Evolutionary conservation across 2,888 invertebrate genomes (phyloP).

Genomic region (Ophion slaviceki): DNA sequence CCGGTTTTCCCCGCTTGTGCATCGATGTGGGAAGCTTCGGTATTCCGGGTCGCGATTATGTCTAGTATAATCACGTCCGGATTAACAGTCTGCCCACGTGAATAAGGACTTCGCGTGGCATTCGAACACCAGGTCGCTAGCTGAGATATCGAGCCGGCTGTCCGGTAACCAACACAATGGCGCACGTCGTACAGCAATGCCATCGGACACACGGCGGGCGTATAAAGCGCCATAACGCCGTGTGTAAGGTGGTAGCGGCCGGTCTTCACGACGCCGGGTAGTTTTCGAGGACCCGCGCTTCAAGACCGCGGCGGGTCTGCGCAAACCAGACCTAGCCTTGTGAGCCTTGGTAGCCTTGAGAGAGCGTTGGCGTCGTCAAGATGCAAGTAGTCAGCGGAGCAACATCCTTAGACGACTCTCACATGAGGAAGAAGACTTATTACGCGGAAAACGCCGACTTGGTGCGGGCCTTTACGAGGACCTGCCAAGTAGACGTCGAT

Average conservation of each 20-base stretch:
- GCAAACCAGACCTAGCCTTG: constrained; percentile 66
- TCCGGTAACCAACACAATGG: constrained; percentile 74
- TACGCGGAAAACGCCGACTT: constrained; percentile 51
- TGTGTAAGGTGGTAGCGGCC: constrained; percentile 67
- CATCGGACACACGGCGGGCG: constrained; percentile 78
- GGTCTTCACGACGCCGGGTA: constrained; percentile 72
- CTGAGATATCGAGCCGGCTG: constrained; percentile 76
- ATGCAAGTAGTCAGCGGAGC: constrained; percentile 61
- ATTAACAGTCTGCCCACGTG: constrained; percentile 75
- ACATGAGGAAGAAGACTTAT: constrained; percentile 47
- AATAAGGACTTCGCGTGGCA: constrained; percentile 72
- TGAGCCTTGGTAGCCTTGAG: constrained; percentile 11
- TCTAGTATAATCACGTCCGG: constrained; percentile 74
- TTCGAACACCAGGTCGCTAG: constrained; percentile 23
- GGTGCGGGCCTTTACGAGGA: neutral
- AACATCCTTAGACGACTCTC: constrained; percentile 42
- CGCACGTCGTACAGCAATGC: constrained; percentile 77
- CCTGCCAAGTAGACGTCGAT: neutral
- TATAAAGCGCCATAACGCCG: constrained; percentile 76
- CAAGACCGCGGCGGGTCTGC: constrained; percentile 54
- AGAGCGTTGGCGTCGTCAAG: constrained; percentile 44
- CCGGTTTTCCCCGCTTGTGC: constrained; percentile 51
- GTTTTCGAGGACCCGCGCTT: constrained; percentile 72
- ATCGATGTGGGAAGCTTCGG: constrained; percentile 2
- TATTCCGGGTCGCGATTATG: constrained; percentile 54